Base-by-base conservation (phyloP, 2,113 vertebrate genomes). In the Serilophus lunatus region DNA sequence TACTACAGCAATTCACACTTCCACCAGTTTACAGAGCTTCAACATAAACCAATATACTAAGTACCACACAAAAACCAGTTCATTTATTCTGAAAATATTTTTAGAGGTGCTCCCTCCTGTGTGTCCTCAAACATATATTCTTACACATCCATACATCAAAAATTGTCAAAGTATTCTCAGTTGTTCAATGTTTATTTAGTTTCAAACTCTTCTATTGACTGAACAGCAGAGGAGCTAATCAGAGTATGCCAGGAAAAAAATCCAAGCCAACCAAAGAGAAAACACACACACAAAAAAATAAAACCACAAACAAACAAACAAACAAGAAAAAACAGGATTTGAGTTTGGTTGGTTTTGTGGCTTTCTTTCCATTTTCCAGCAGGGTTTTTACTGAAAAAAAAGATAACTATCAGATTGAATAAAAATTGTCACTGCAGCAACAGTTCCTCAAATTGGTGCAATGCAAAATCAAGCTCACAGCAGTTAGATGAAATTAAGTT, bases 1-100 rank as follows among this genome's bases (percentile, higher is more conserved):
- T 90, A 90, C 82, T 92, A 66, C 53, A 94, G 84, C 79, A 94
- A 49, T 72, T 95, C 69, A 85, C 66, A 75, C 89, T 75, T 91
- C 93, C 90, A 92, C 38, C 49, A 93, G 74, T 91, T 91, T 82
- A 89, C 77, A 79, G 57, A 96, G 84, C 42, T 75, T 53, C 31
- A 88, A 74, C 12, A 12, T 24, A 74, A 94, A 60, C 61, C 42
- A n/a, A 60, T 86, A 91, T 93, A 94, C 47, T 86, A 92, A 79
- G 59, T 29, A 35, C 4, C 66, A 74, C 49, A 70, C 74, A 92
- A 93, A 86, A 71, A 0, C 0, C 12, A 83, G n/a, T 8, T 69
- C 18, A 12, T 57, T 74, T 68, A 65, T 88, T 93, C 71, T 88
- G 68, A 60, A 92, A 33, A 88, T 35, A n/a, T 14, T 50, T 38